These are phyloP conservation scores for Pseudorhombus dupliciocellatus DNA, from an alignment of 2,113 vertebrate species.

Conservation along the genomic window DNA sequence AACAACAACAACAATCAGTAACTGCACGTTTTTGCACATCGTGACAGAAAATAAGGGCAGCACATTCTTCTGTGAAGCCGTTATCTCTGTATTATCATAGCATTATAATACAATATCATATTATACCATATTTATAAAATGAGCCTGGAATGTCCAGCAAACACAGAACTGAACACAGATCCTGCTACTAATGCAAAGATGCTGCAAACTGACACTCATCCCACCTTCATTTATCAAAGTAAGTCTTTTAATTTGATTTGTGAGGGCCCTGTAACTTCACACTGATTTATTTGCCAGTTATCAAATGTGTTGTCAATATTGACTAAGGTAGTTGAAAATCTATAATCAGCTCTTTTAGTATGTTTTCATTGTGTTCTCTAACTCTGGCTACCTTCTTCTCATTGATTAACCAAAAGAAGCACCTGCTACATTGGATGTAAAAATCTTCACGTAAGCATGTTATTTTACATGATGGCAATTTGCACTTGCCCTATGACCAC, in stretches of 20 bases:
- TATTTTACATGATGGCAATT: conserved; percentile 16
- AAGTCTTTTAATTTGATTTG: not conserved
- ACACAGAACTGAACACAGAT: not conserved
- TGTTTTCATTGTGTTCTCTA: not conserved
- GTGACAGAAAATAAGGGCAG: conserved; percentile 27
- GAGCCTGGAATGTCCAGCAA: not conserved
- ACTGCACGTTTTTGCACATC: conserved; percentile 5
- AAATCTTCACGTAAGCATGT: conserved; percentile 2
- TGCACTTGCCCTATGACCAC: no score
- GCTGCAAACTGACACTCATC: not conserved
- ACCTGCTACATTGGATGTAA: not conserved
- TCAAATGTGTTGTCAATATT: not conserved
- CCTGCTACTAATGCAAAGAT: not conserved
- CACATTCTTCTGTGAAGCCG: not conserved
- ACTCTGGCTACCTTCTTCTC: no score
- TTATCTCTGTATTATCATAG: not conserved
- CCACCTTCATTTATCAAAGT: not conserved
- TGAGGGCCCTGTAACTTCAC: not conserved
- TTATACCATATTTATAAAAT: not conserved
- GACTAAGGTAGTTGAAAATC: not conserved
- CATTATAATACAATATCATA: not conserved
- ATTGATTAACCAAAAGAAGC: no score
- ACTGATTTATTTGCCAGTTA: not conserved
- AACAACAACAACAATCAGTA: not conserved
- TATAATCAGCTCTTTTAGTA: not conserved